phyloP scores from a whole-genome alignment of 2,113 vertebrate genomes.

The Manacus vitellinus region DNA sequence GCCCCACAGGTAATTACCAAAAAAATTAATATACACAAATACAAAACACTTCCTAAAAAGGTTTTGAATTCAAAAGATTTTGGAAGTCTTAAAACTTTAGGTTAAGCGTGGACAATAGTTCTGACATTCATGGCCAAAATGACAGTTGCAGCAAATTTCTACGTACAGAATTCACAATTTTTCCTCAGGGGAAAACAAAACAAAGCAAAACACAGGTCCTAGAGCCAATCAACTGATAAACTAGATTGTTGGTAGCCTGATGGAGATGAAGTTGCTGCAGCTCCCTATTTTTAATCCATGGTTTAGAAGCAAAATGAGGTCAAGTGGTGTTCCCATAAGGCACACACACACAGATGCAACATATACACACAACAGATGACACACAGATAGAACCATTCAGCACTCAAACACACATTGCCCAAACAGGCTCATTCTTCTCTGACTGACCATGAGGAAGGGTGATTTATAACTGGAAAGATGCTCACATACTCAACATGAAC shows the following conservation, averaged over 20 bases:
- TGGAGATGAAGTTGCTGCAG: not conserved
- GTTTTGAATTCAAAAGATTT: not conserved
- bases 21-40: not conserved
- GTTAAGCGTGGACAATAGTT: not conserved
- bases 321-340: not conserved
- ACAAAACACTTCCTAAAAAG: not conserved
- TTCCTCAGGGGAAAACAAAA: not conserved
- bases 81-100: not conserved
- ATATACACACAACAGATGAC: accelerated
- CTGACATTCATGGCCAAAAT: not conserved
- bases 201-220: not conserved
- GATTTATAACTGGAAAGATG: not conserved
- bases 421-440: not conserved
- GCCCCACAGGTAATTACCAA: not conserved
- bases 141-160: not conserved
- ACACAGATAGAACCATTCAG: not conserved
- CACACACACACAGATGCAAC: not conserved
- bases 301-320: not conserved
- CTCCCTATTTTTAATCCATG: not conserved
- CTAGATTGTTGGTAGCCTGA: not conserved
- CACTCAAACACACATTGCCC: not conserved
- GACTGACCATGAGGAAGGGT: not conserved
- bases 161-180: not conserved
- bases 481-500: not conserved
- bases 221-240: not conserved